Percentiles rank a stretch among this genome's conserved stretches.
phyloP scores from a whole-genome alignment of 2,888 invertebrate species.

The Brassicogethes aeneus region DNA sequence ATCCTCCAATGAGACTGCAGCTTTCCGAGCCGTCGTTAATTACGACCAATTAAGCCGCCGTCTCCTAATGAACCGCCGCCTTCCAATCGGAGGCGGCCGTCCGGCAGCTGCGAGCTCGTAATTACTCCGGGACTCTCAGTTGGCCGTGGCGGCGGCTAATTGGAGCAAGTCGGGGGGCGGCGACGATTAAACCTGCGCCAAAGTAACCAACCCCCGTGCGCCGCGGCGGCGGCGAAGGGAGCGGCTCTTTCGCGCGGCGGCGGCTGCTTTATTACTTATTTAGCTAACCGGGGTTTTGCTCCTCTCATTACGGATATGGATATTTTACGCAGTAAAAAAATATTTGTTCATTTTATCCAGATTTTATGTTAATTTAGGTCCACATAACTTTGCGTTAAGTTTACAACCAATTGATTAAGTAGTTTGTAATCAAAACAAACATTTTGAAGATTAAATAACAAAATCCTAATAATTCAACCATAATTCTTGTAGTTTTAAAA shows the following conservation, averaged over 20 bases:
- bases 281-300: neutral
- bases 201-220: conserved; percentile 28
- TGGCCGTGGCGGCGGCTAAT: conserved; percentile 34
- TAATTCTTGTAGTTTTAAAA: no score
- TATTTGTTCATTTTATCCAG: no score
- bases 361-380: no score
- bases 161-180: conserved; percentile 41
- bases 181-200: conserved; percentile 37
- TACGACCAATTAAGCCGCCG: neutral
- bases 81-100: neutral
- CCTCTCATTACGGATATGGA: neutral
- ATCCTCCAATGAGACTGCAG: no score
- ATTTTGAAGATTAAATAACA: no score
- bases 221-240: conserved; percentile 36
- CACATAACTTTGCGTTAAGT: no score
- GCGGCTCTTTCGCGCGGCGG: conserved; percentile 9
- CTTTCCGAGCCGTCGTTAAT: neutral
- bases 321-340: no score
- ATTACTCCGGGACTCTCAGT: conserved; percentile 27
- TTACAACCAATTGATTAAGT: no score
- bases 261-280: conserved; percentile 11
- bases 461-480: no score
- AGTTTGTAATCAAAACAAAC: no score
- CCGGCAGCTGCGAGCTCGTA: conserved; percentile 7
- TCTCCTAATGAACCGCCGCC: neutral